Conservation (phyloP, 2,113 vertebrate species). For the Mormyrus iriodes region DNA sequence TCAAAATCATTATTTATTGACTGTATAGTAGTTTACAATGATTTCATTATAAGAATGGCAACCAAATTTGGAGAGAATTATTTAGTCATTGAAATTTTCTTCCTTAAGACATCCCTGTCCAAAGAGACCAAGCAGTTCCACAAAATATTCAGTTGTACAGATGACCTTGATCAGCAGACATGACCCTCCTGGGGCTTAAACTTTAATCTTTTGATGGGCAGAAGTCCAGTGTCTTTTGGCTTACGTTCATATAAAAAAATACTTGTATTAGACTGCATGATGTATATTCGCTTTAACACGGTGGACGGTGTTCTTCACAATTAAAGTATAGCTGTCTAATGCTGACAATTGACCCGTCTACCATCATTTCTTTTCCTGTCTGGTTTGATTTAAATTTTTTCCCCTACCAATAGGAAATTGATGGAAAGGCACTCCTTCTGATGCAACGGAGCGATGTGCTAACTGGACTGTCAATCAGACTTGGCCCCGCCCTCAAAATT, state of each 20-base stretch:
- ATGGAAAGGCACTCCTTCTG: conserved; percentile 80
- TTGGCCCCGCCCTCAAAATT: conserved; percentile 85
- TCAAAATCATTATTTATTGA: neutral
- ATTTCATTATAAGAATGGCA: neutral
- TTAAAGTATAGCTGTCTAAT: neutral
- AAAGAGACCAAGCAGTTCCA: neutral
- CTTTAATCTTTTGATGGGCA: neutral
- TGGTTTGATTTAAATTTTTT: neutral
- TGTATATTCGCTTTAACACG: neutral
- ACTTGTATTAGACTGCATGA: neutral
- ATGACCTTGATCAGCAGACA: neutral
- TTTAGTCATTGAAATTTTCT: neutral
- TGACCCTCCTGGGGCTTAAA: neutral
- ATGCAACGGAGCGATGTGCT: conserved; percentile 85
- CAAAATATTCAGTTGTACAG: neutral
- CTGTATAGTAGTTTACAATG: neutral
- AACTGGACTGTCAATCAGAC: conserved; percentile 79
- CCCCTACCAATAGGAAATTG: conserved; percentile 69
- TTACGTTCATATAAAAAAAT: neutral
- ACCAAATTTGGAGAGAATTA: neutral
- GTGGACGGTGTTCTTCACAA: neutral
- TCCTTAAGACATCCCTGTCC: neutral
- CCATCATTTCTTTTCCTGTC: neutral
- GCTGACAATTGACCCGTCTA: neutral
- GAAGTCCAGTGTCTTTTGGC: neutral